Evolutionary conservation across 2,888 invertebrate species (phyloP).

Genomic region (Xylota segnis): DNA sequence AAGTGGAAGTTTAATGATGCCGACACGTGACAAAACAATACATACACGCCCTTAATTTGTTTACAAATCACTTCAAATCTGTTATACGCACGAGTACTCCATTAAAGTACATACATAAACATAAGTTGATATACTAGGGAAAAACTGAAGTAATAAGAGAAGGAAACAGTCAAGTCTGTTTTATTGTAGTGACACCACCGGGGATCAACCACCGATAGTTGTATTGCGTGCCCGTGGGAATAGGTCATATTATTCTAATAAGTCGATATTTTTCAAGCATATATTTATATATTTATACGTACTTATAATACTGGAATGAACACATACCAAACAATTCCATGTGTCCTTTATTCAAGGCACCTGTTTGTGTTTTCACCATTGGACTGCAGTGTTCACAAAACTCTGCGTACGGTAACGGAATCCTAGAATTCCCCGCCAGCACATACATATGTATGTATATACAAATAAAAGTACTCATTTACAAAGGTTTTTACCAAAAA

Average conservation of each 20-base stretch:
- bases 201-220: conserved; percentile 64
- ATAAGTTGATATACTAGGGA: conserved; percentile 56
- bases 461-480: too few relatives aligned
- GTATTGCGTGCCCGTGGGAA: conserved; percentile 66
- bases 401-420: too few relatives aligned
- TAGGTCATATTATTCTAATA: conserved; percentile 65
- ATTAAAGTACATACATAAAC: conserved; percentile 68
- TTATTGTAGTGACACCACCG: conserved; percentile 63
- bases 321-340: too few relatives aligned
- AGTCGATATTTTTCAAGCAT: conserved; percentile 29
- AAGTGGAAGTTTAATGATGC: conserved; percentile 82
- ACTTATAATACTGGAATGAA: too few relatives aligned
- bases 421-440: too few relatives aligned
- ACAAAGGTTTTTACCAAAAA: too few relatives aligned
- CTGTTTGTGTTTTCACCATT: too few relatives aligned
- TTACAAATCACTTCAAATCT: conserved; percentile 85
- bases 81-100: conserved; percentile 82
- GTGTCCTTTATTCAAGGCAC: too few relatives aligned
- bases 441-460: too few relatives aligned
- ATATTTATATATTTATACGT: too few relatives aligned
- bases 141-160: conserved; percentile 35
- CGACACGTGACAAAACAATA: conserved; percentile 81
- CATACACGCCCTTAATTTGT: conserved; percentile 84
- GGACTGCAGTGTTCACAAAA: too few relatives aligned
- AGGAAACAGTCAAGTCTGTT: conserved; percentile 68